Evolutionary conservation across 2,888 invertebrate genomes (phyloP), one percentile per base, ranked within the genome.

Genomic region (Drosophila subquinaria): DNA sequence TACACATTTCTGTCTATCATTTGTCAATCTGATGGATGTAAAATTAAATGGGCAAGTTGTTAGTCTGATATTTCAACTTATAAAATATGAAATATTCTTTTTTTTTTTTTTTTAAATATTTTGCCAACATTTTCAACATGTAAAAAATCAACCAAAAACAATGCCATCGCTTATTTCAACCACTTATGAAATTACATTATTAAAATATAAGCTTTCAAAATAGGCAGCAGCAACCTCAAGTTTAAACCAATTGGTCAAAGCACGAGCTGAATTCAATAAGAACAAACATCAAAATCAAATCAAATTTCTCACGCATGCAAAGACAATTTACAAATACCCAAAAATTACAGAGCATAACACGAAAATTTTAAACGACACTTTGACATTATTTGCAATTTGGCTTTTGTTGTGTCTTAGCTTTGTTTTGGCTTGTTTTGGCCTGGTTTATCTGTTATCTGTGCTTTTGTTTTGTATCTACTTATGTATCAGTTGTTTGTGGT

Each of bases 351-450:
- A 10, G 45, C 45, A 57, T 45, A 27, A 57, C 15, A 36, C 2
- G 20, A 47, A 53, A 38, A 66, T 59, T 33, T 42, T 4, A 23
- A 72, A 51, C 53, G 61, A 69, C 68, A 63, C 42, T 63, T 69
- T 73, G 71, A 76, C 76, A 79, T 72, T 76, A 56, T 65, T 59
- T 67, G 67, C 52, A 61, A 40, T 60, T 53, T 51, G 13, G 45
- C 36, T 67, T 38, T 43, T 47, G 62, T 9, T 52, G 52, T 52
- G 35, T 13, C 51, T 69, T 52, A 13, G 57, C 33, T 55, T 55
- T 72, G 59, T 52, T 52, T 30, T 27, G 38, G n/a, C 43, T 11
- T 43, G 43, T 15, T 55, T 35, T 38, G 62, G 17, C 33, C 48
- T 70, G 48, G 13, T 13, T n/a, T 38, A 38, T 6, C 6, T 38